Conservation (phyloP, 2,797 vertebrate genomes). For the Neopelma chrysocephalum region DNA sequence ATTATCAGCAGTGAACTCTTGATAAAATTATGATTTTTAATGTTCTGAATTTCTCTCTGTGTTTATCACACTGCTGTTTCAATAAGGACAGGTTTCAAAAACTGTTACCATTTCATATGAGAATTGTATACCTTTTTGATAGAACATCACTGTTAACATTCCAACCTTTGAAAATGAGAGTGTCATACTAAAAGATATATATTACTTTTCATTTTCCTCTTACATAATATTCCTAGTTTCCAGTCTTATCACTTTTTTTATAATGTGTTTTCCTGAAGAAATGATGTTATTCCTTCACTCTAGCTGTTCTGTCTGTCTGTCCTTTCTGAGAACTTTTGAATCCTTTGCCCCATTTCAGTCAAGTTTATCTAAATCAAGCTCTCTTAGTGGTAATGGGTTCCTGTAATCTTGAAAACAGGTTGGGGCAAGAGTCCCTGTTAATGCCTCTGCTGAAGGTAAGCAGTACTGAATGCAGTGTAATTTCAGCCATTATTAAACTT, state of each 20-base stretch:
- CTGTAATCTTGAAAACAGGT: not conserved
- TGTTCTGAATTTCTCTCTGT: not conserved
- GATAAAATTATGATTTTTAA: not conserved
- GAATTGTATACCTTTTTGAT: not conserved
- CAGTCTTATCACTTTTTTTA: not conserved
- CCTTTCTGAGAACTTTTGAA: not conserved
- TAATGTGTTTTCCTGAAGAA: not conserved
- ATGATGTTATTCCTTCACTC: not conserved
- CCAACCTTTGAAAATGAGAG: not conserved
- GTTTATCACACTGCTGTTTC: not conserved
- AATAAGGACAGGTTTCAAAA: not conserved
- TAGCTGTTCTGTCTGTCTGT: not conserved
- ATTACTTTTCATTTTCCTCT: not conserved
- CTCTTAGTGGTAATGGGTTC: not conserved
- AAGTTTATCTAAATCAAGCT: not conserved
- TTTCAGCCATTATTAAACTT: not conserved
- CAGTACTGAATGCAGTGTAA: not conserved
- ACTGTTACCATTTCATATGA: not conserved
- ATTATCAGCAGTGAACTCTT: not conserved
- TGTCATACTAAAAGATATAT: not conserved
- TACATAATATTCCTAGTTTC: not conserved
- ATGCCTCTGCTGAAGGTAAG: not conserved
- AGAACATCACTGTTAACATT: not conserved
- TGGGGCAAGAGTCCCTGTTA: not conserved
- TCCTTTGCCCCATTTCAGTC: not conserved